Conservation (phyloP, 2,113 vertebrate genomes). For the Odontophorus gujanensis region DNA sequence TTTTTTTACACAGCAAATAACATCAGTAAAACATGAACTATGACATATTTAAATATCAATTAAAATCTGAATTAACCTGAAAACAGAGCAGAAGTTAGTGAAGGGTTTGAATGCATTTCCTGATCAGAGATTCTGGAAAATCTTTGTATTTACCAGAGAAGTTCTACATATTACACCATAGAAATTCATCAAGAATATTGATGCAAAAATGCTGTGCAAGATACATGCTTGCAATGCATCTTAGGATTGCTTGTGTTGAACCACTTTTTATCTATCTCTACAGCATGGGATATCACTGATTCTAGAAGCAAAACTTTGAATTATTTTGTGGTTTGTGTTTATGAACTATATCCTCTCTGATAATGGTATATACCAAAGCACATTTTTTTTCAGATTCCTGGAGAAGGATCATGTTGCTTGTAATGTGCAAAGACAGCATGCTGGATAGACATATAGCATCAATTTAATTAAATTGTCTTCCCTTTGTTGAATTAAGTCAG, state of each 20-base stretch:
- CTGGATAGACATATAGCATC: neutral
- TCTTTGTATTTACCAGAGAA: neutral
- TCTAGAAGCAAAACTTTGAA: neutral
- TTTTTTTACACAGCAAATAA: neutral
- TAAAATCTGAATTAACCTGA: neutral
- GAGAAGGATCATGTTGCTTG: neutral
- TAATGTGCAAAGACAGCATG: neutral
- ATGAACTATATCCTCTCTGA: neutral
- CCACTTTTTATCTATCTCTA: neutral
- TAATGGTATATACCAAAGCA: neutral
- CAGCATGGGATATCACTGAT: neutral
- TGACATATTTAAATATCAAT: neutral
- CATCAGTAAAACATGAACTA: neutral
- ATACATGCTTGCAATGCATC: accelerated
- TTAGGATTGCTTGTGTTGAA: neutral
- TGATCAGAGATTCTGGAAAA: neutral
- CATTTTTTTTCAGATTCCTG: neutral
- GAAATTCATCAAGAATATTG: neutral
- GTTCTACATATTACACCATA: neutral
- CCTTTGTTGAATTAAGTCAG: neutral
- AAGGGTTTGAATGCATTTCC: neutral
- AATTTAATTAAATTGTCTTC: neutral
- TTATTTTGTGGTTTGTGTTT: neutral
- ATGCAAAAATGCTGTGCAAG: neutral
- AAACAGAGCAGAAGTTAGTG: neutral